Evolutionary conservation across 2,888 invertebrate genomes (phyloP), one percentile per base, ranked within the genome.

Genomic region (Macaria liturata): DNA sequence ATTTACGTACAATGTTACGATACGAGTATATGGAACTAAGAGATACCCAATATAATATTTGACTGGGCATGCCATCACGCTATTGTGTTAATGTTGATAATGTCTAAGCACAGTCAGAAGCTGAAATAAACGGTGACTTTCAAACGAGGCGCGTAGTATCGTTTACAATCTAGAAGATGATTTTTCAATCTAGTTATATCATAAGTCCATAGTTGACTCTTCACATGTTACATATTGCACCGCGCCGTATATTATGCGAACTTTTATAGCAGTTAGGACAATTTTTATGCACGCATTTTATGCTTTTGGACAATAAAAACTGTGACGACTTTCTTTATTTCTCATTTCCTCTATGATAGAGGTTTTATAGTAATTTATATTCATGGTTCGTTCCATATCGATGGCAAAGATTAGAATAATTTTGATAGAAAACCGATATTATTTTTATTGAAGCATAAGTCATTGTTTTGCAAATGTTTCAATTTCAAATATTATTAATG

Each of bases 181-280:
- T 20, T 20, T 20, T 20, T 20, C n/a, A n/a, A n/a, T 20, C 20
- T 20, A 20, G 20, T 20, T 20, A 20, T 20, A 1, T 20, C 20
- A 20, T 42, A 42, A n/a, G 42, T 42, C 42, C 9, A 5, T 42
- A 9, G 42, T 42, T 42, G 42, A n/a, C n/a, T 54, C 52, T 67
- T 69, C 78, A 73, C 72, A 68, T 74, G 75, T 75, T 76, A 69
- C 72, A 70, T 65, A 74, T 72, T 72, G 74, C 69, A 70, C 68
- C 68, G 64, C 52, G 57, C 55, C 61, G 57, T 69, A 69, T 66
- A 71, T 70, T 69, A 74, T 68, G 55, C 61, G 49, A 68, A 72
- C 60, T 72, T 74, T 71, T 70, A 71, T 68, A 56, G 55, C 43
- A 62, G 55, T 67, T 64, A 49, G 48, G 51, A 53, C 49, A 54